Evolutionary conservation across 2,888 invertebrate genomes (phyloP).

Genomic region (Folsomia candida): DNA sequence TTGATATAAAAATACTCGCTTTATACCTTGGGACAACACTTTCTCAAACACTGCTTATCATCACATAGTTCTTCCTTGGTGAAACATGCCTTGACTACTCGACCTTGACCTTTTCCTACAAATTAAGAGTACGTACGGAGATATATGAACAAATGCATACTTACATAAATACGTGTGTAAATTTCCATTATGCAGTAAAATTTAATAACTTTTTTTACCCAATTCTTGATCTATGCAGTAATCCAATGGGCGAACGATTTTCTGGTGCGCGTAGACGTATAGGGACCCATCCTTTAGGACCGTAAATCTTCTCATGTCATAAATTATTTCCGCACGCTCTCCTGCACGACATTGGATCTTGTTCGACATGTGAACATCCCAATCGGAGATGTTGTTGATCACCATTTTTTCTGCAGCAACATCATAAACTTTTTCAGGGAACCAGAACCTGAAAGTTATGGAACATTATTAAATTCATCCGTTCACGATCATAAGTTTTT

Average conservation of each 20-base stretch:
- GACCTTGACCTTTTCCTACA: slow-evolving; percentile 42
- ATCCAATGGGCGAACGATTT: slow-evolving; percentile 37
- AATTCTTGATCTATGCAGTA: slow-evolving; percentile 49
- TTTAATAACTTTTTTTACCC: slow-evolving; percentile 20
- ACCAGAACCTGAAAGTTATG: slow-evolving; percentile 40
- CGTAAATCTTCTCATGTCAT: slow-evolving; percentile 40
- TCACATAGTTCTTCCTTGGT: slow-evolving; percentile 38
- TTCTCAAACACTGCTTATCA: slow-evolving; percentile 38
- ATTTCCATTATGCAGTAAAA: not conserved
- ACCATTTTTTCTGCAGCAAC: slow-evolving; percentile 22
- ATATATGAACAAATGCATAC: not conserved
- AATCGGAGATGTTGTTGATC: slow-evolving; percentile 35
- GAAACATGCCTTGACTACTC: slow-evolving; percentile 47
- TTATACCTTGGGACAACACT: slow-evolving; percentile 49
- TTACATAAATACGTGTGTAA: not conserved
- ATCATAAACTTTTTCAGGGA: slow-evolving; percentile 41
- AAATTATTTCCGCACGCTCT: slow-evolving; percentile 40
- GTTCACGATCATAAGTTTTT: too few species aligned
- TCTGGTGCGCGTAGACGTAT: slow-evolving; percentile 38
- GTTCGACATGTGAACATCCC: slow-evolving; percentile 40
- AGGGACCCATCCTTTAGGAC: slow-evolving; percentile 42
- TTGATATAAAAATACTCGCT: too few species aligned
- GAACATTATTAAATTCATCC: not conserved
- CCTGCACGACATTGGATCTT: slow-evolving; percentile 35
- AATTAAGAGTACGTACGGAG: slow-evolving; percentile 1